phyloP scores from a whole-genome alignment of 2,113 vertebrate species.

The Microcebus griseorufus region DNA sequence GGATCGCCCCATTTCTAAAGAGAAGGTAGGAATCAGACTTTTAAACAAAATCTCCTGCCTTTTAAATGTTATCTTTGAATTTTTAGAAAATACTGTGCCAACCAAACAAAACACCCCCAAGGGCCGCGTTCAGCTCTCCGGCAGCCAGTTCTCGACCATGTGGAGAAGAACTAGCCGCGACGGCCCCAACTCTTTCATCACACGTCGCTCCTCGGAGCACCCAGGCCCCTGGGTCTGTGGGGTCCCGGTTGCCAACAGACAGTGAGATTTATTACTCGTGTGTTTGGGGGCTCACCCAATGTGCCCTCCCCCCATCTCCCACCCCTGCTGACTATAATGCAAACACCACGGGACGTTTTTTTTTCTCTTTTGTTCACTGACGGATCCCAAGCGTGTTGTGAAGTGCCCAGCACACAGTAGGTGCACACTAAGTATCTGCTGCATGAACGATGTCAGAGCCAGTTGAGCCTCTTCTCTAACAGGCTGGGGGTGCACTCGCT shows the following conservation, averaged over 20 bases:
- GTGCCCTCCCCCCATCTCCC: neutral
- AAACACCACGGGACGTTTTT: accelerated
- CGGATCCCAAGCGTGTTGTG: neutral
- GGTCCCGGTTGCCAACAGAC: neutral
- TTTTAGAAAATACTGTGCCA: neutral
- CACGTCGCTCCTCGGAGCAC: neutral
- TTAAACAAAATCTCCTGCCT: neutral
- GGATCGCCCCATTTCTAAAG: neutral
- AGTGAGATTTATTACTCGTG: neutral
- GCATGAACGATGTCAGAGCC: neutral
- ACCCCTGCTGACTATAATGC: accelerated
- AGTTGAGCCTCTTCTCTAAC: neutral
- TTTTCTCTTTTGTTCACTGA: neutral
- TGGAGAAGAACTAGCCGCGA: neutral
- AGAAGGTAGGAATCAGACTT: neutral
- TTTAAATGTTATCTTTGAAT: neutral
- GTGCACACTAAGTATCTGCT: neutral
- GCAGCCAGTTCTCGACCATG: accelerated
- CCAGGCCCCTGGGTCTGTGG: neutral
- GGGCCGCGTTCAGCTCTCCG: neutral
- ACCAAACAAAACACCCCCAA: neutral
- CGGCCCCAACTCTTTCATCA: accelerated
- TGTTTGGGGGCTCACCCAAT: neutral
- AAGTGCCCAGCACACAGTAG: neutral
- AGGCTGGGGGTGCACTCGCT: neutral